phyloP scores from a whole-genome alignment of 2,113 vertebrate genomes.

The Tychaedon coryphoeus region DNA sequence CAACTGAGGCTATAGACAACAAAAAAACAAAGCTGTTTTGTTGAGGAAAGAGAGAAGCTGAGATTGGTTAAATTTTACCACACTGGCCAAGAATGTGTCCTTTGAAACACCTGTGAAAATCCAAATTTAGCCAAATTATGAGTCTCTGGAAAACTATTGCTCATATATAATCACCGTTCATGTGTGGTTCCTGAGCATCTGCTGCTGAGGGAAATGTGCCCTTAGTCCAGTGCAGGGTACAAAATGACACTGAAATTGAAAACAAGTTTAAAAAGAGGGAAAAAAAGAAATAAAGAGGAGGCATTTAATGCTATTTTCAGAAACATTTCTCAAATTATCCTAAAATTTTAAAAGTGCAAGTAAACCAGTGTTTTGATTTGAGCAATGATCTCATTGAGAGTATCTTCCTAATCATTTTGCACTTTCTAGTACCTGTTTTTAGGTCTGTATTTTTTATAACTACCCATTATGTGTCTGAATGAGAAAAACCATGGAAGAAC shows the following conservation, averaged over 20 bases:
- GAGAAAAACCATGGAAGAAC: not conserved
- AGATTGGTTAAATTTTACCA: not conserved
- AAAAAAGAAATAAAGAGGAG: accelerated
- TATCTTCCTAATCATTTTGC: not conserved
- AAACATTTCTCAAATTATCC: not conserved
- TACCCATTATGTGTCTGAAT: too few species aligned
- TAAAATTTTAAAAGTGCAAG: not conserved
- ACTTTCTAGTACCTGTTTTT: not conserved
- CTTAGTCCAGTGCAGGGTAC: not conserved
- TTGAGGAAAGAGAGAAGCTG: not conserved
- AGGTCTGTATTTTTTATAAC: not conserved
- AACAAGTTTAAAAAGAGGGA: not conserved
- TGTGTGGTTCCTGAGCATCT: not conserved
- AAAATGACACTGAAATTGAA: not conserved
- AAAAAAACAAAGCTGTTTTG: not conserved
- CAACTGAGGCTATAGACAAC: not conserved
- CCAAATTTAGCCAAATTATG: not conserved
- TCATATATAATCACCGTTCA: not conserved
- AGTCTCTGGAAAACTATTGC: not conserved
- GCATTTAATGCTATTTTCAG: not conserved
- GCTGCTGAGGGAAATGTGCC: not conserved
- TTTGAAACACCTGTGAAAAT: not conserved
- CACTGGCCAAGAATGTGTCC: not conserved
- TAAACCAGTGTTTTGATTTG: not conserved
- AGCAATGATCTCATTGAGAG: not conserved